Percentiles rank a stretch among this genome's conserved stretches.
phyloP scores from a whole-genome alignment of 1,140 invertebrate species.

The Yoshiicerus persimilis region DNA sequence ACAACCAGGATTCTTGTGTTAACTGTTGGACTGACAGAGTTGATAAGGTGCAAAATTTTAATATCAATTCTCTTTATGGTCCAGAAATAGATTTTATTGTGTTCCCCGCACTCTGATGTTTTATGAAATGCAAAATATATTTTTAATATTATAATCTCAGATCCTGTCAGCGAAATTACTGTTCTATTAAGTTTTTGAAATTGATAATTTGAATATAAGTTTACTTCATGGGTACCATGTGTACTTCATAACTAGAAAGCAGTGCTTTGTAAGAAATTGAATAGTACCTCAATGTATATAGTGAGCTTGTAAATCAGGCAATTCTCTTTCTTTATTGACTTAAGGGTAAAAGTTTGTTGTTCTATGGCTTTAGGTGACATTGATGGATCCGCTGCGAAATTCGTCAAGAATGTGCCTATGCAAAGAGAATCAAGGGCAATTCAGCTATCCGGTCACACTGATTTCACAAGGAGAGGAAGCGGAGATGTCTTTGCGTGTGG shows the following conservation, averaged over 20 bases:
- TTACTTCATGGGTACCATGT: no score
- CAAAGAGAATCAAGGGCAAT: constrained; percentile 48
- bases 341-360: background rate
- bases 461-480: constrained; percentile 72
- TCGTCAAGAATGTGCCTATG: constrained; percentile 50
- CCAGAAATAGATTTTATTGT: background rate
- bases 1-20: constrained; percentile 74
- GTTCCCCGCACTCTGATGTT: no score
- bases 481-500: constrained; percentile 76
- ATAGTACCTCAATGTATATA: no score
- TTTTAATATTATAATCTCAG: no score
- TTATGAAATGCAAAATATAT: no score
- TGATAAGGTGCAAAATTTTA: constrained; percentile 75
- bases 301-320: no score
- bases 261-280: no score
- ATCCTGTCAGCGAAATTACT: no score
- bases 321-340: no score
- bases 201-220: no score
- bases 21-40: constrained; percentile 81
- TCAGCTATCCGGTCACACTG: constrained; percentile 53
- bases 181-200: no score
- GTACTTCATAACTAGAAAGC: no score
- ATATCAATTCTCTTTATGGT: background rate
- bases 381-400: constrained; percentile 43
- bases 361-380: constrained; percentile 32